Percentiles rank a stretch among this genome's conserved stretches.
These are phyloP conservation scores for Galeruca laticollis DNA, from an alignment of 2,888 invertebrate species.

Conservation along the genomic window DNA sequence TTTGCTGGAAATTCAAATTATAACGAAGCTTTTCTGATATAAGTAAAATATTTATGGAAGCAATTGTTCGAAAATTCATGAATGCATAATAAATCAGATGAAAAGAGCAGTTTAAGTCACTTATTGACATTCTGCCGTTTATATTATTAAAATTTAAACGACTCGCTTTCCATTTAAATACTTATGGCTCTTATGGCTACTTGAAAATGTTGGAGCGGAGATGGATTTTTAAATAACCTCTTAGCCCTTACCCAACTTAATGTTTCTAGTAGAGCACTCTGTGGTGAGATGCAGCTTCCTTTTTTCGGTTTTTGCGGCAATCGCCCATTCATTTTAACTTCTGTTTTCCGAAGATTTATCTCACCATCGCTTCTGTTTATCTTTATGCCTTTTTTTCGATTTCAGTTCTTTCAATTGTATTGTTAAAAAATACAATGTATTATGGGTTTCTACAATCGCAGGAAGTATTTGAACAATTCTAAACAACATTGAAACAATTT, in stretches of 20 bases:
- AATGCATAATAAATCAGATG: slow-evolving; percentile 56
- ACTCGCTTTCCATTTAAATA: slow-evolving; percentile 64
- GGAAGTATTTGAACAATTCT: slow-evolving; percentile 1
- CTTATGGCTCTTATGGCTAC: slow-evolving; percentile 60
- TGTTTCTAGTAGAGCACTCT: slow-evolving; percentile 55
- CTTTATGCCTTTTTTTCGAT: slow-evolving; percentile 28
- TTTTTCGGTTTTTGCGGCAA: slow-evolving; percentile 30
- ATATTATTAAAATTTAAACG: slow-evolving; percentile 63
- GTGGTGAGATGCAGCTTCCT: slow-evolving; percentile 45
- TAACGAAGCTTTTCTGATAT: neutral
- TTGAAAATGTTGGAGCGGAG: slow-evolving; percentile 60
- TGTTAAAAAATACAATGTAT: slow-evolving; percentile 26
- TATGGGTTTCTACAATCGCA: neutral
- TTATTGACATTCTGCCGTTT: slow-evolving; percentile 58
- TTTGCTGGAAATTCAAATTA: neutral
- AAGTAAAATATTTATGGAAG: slow-evolving; percentile 40
- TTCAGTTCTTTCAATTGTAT: slow-evolving; percentile 24
- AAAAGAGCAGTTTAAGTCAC: slow-evolving; percentile 53
- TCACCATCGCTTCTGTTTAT: slow-evolving; percentile 29
- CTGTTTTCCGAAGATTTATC: slow-evolving; percentile 30
- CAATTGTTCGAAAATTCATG: slow-evolving; percentile 45
- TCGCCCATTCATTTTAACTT: slow-evolving; percentile 34
- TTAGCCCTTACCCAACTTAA: slow-evolving; percentile 58
- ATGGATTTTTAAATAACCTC: slow-evolving; percentile 65
- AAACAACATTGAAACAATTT: neutral